Evolutionary conservation across 2,113 vertebrate genomes (phyloP).

Genomic region (Abramis brama): DNA sequence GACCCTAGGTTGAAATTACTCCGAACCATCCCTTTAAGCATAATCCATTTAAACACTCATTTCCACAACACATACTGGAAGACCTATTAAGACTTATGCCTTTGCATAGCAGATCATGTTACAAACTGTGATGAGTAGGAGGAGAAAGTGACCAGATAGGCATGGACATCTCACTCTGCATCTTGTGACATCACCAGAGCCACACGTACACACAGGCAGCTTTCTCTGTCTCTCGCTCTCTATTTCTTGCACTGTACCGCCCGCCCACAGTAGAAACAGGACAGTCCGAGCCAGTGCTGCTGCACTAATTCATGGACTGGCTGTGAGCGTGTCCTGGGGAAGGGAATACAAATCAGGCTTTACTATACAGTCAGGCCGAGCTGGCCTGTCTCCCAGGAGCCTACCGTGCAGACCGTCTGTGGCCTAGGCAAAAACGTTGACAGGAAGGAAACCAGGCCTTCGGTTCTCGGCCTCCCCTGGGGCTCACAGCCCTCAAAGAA

Average conservation of each 20-base stretch:
- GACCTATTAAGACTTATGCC: background rate
- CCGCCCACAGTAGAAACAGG: conserved; percentile 71
- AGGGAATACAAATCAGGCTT: conserved; percentile 69
- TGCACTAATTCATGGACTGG: conserved; percentile 69
- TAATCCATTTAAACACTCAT: background rate
- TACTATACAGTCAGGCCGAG: conserved; percentile 64
- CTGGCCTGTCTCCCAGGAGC: conserved; percentile 67
- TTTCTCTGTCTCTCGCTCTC: conserved; percentile 55
- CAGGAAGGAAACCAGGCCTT: conserved; percentile 40
- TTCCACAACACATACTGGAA: background rate
- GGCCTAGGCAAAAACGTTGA: conserved; percentile 57
- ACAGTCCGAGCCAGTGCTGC: conserved; percentile 64
- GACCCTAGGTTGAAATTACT: too few species aligned
- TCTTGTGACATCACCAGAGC: conserved; percentile 47
- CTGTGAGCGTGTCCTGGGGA: conserved; percentile 69
- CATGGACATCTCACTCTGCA: conserved; percentile 44
- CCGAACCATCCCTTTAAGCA: too few species aligned
- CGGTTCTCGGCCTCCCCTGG: background rate
- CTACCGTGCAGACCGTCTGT: conserved; percentile 66
- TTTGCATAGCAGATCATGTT: background rate
- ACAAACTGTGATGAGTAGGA: background rate
- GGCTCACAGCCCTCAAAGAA: conserved; percentile 33
- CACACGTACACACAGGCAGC: conserved; percentile 29
- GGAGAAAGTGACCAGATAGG: conserved; percentile 13
- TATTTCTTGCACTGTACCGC: conserved; percentile 59